These are phyloP conservation scores for Sandelia bainsii DNA, from an alignment of 2,797 vertebrate genomes.

Conservation along the genomic window DNA sequence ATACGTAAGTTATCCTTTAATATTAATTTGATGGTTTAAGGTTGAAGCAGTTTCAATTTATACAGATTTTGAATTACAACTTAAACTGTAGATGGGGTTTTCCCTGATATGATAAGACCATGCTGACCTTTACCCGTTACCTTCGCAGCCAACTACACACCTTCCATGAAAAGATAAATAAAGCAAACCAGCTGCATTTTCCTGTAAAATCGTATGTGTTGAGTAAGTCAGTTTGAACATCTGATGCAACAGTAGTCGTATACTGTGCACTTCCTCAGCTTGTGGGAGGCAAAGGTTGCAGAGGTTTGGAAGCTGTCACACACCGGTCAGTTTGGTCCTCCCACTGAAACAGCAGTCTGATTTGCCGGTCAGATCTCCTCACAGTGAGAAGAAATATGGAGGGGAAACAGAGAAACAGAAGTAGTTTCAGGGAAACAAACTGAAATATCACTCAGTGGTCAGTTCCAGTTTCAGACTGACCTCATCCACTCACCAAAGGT, in stretches of 20 bases:
- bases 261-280: not conserved
- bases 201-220: not conserved
- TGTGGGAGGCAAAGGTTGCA: slow-evolving; percentile 3
- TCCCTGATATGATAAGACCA: not conserved
- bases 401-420: slow-evolving; percentile 65
- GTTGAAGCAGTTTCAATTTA: not conserved
- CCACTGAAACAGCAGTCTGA: slow-evolving; percentile 23
- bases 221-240: not conserved
- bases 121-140: not conserved
- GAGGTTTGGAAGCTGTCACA: slow-evolving; percentile 8
- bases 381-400: slow-evolving; percentile 28
- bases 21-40: not conserved
- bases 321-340: slow-evolving; percentile 40
- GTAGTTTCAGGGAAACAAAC: slow-evolving; percentile 62
- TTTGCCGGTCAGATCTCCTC: slow-evolving; percentile 2
- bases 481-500: slow-evolving; percentile 57
- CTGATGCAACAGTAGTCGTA: not conserved
- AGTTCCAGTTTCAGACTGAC: slow-evolving; percentile 72
- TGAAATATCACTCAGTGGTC: slow-evolving; percentile 56
- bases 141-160: not conserved
- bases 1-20: not conserved
- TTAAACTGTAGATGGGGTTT: not conserved
- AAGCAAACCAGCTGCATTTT: too few relatives aligned
- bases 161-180: not conserved
- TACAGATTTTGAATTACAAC: not conserved